These are phyloP conservation scores for Cydia amplana DNA, from an alignment of 1,140 invertebrate genomes.

Conservation along the genomic window DNA sequence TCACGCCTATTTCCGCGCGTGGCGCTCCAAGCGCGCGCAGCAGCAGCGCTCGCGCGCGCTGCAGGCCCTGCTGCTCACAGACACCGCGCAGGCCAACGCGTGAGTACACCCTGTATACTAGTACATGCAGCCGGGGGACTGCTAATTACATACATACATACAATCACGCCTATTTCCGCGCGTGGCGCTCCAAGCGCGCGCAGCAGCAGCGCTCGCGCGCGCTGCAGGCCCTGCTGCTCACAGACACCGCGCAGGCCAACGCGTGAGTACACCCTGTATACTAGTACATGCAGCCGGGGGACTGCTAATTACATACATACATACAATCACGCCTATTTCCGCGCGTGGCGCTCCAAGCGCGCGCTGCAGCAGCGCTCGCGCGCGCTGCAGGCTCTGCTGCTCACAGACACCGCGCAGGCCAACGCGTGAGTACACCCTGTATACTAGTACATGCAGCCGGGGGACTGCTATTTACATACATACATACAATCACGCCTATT, in stretches of 20 bases:
- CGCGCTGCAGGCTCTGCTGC: slow-evolving; percentile 81
- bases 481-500: no score
- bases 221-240: slow-evolving; percentile 82
- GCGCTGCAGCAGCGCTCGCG: slow-evolving; percentile 78
- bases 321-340: no score
- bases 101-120: slow-evolving; percentile 64
- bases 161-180: no score
- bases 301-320: no score
- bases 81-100: slow-evolving; percentile 65
- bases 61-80: slow-evolving; percentile 82
- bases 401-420: slow-evolving; percentile 78
- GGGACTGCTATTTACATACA: no score
- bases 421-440: slow-evolving; percentile 57
- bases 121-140: no score
- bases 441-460: no score
- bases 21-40: slow-evolving; percentile 80
- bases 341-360: slow-evolving; percentile 83
- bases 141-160: no score
- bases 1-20: no score
- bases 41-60: slow-evolving; percentile 81
- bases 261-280: slow-evolving; percentile 51
- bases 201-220: slow-evolving; percentile 80
- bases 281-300: no score
- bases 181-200: slow-evolving; percentile 82
- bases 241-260: slow-evolving; percentile 73